Conservation (phyloP, 2,888 invertebrate genomes). For the Trichacis sp. region DNA sequence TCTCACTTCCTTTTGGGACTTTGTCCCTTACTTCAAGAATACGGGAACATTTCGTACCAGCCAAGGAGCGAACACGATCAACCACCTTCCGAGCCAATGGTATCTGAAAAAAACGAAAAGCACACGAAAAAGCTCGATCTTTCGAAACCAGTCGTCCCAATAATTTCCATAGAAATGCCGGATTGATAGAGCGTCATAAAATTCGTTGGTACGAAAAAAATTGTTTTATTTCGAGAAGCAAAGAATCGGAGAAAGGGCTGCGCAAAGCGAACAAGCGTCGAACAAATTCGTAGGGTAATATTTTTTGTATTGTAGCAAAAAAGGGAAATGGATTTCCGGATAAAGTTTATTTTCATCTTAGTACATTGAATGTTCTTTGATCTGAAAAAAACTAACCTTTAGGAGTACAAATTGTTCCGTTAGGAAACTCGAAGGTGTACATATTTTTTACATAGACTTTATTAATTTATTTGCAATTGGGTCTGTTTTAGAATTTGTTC, state of each 20-base stretch:
- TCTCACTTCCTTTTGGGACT: slow-evolving; percentile 95
- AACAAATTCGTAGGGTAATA: too few species aligned
- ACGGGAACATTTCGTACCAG: slow-evolving; percentile 97
- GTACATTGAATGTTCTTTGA: slow-evolving; percentile 1
- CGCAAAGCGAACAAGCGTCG: too few species aligned
- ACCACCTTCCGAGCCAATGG: slow-evolving; percentile 68
- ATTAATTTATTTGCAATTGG: too few species aligned
- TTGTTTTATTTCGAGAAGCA: neutral
- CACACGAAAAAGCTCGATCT: slow-evolving; percentile 82
- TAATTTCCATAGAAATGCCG: slow-evolving; percentile 90
- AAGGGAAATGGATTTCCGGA: too few species aligned
- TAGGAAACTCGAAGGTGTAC: too few species aligned
- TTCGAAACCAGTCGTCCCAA: slow-evolving; percentile 88
- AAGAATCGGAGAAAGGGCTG: too few species aligned
- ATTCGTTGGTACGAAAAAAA: neutral
- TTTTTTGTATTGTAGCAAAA: too few species aligned
- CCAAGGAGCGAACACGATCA: slow-evolving; percentile 71
- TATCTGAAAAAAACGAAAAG: slow-evolving; percentile 75
- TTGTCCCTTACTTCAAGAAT: slow-evolving; percentile 96
- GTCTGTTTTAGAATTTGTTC: too few species aligned
- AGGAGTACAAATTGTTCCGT: too few species aligned
- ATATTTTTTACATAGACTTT: too few species aligned
- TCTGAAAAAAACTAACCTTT: too few species aligned
- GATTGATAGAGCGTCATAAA: slow-evolving; percentile 76
- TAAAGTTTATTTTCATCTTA: too few species aligned